phyloP scores from a whole-genome alignment of 2,113 vertebrate genomes.

The Chloropsis hardwickii region DNA sequence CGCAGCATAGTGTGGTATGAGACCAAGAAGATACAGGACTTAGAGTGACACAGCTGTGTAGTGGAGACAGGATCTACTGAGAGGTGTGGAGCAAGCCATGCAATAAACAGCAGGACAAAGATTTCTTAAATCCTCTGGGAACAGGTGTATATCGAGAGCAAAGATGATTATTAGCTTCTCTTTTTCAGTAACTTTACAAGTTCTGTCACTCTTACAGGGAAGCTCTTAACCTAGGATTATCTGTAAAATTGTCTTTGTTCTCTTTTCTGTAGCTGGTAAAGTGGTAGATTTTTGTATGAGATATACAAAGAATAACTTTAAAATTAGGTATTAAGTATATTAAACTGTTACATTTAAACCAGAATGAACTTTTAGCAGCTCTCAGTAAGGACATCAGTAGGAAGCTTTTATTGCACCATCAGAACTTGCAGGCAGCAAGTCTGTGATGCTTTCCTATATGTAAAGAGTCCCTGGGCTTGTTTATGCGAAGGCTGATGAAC shows the following conservation, averaged over 20 bases:
- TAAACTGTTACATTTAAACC: neutral
- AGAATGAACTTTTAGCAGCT: neutral
- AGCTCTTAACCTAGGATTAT: neutral
- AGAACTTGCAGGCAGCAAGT: neutral
- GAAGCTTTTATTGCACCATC: neutral
- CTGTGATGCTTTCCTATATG: neutral
- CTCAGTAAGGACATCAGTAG: neutral
- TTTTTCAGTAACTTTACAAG: neutral
- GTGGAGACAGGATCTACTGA: neutral
- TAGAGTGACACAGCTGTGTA: neutral
- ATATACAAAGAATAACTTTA: neutral
- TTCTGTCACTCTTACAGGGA: neutral
- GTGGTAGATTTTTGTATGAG: neutral
- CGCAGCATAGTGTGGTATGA: neutral
- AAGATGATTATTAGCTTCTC: neutral
- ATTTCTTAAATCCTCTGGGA: neutral
- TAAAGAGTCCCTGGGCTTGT: neutral
- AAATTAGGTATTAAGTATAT: neutral
- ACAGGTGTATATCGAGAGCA: accelerated
- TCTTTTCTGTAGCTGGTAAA: neutral
- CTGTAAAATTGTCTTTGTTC: neutral
- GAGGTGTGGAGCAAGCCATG: neutral
- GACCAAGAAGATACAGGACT: neutral
- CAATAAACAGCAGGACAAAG: neutral
- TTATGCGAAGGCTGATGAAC: neutral